Base-by-base conservation (phyloP, 2,113 vertebrate genomes). In the Penelope pileata region DNA sequence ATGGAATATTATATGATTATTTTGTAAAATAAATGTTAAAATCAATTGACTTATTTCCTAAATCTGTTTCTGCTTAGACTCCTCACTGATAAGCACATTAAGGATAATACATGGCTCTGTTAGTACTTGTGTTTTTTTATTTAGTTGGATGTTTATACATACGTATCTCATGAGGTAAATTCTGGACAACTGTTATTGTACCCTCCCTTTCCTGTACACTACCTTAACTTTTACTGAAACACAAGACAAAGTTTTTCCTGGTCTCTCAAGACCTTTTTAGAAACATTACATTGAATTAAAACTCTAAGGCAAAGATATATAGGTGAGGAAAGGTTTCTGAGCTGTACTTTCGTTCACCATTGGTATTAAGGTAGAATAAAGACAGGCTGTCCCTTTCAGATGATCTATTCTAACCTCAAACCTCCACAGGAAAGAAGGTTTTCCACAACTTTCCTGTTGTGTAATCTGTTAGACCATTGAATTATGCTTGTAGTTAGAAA, bases 181-280 rank as follows among this genome's bases (percentile, higher is more conserved):
- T 90, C 79, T 96, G 90, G 79, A 83, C 42, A 38, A 66, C 70
- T 62, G 88, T 86, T 93, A 88, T 74, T 81, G 76, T 88, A 93
- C 70, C 76, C 93, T 94, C 93, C 93, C 93, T 96, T 96, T 96
- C 96, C 96, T 94, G 90, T 76, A 80, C 59, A 76, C 30, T 69
- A 88, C 24, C 42, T 85, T 85, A 85, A 73, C 63, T 93, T 95
- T 58, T 76, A 83, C 59, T 88, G 87, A 91, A 91, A 66, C 67
- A 76, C 24, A 45, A 60, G 59, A 58, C 30, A 58, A 80, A 80
- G 48, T 81, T 81, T 84, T 77, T 54, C 36, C 63, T 32, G 30
- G 30, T 88, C 9, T 76, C 38, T 88, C 29, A 73, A 66, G 54
- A 88, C n/a, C 11, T 73, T 90, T 90, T 70, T 36, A 43, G 86